Base-by-base conservation (phyloP, 2,797 vertebrate species). In the Enteromius anoplus region DNA sequence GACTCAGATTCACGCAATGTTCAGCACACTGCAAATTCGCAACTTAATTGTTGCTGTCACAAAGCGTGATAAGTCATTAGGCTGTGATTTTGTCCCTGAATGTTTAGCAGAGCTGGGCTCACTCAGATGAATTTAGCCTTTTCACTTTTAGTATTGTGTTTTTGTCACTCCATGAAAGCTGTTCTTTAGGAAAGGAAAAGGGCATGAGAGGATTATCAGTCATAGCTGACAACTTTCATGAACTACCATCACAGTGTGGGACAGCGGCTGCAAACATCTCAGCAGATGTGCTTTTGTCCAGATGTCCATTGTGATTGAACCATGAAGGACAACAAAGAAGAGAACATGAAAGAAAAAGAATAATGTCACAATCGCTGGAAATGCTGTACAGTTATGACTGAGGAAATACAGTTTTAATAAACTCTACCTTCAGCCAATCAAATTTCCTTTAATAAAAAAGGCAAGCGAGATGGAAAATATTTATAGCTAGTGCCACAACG, bases 331-430 rank as follows among this genome's bases (percentile, higher is more conserved):
- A 0, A 15, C 6, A 53, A 45, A 71, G n/a, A 60, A 26, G 60
- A 17, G 26, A 64, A 32, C 32, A 64, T 17, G 51, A 65, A 34
- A 64, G 51, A 75, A 51, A 73, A 32, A 86, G 83, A 88, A 85
- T 81, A 85, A 88, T 71, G 81, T 72, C 87, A 81, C 53, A 68
- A 79, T 26, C 5, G n/a, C 47, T 65, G 78, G 62, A 85, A 81
- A 75, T 75, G 66, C 32, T 42, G 72, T 47, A 45, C n/a, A 62
- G 64, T 53, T 58, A 82, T 82, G 78, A 86, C 49, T 84, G 75
- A 87, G 80, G 86, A 82, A 88, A 91, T 91, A 91, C 89, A 88
- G 87, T 90, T 91, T 91, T 91, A 91, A 93, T 93, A 91, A 93
- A 90, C 86, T 89, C 79, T 17, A 83, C 81, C 71, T 88, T 85